Evolutionary conservation across 92 coral and sea anemone species (phyloP).

Genomic region (Zoanthus gigantus): DNA sequence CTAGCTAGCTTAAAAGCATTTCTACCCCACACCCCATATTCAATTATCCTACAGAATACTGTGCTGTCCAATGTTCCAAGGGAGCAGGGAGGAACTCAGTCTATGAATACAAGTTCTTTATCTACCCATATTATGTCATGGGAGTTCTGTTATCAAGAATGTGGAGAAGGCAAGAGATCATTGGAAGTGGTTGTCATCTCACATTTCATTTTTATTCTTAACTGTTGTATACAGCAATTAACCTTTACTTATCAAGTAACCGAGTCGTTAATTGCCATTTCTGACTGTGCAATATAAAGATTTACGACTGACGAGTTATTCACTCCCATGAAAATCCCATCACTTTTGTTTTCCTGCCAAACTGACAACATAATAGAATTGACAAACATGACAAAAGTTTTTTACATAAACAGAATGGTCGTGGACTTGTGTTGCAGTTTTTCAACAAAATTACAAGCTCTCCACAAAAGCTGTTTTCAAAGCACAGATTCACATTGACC

Average conservation of each 20-base stretch:
- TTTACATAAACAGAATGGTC: neutral
- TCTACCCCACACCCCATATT: no score
- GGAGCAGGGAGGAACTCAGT: no score
- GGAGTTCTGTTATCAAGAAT: neutral
- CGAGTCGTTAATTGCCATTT: neutral
- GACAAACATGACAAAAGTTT: neutral
- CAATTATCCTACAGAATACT: no score
- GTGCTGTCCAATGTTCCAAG: no score
- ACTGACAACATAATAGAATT: neutral
- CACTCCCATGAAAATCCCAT: neutral
- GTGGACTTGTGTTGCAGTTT: neutral
- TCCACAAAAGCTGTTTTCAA: neutral
- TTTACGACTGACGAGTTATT: neutral
- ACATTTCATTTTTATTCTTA: neutral
- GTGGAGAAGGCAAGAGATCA: constrained; percentile 5
- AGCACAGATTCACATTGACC: neutral
- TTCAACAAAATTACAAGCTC: neutral
- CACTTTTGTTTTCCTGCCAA: constrained; percentile 7
- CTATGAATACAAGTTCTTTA: neutral
- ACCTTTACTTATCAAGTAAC: neutral
- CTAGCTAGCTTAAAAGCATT: no score
- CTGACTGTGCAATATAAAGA: neutral
- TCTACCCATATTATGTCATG: neutral
- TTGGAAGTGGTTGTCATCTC: neutral
- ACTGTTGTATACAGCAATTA: neutral